A percentile compares a stretch with the other conserved stretches of the same genome.
phyloP scores from a whole-genome alignment of 2,888 invertebrate species.

The Nasonovia ribisnigri region DNA sequence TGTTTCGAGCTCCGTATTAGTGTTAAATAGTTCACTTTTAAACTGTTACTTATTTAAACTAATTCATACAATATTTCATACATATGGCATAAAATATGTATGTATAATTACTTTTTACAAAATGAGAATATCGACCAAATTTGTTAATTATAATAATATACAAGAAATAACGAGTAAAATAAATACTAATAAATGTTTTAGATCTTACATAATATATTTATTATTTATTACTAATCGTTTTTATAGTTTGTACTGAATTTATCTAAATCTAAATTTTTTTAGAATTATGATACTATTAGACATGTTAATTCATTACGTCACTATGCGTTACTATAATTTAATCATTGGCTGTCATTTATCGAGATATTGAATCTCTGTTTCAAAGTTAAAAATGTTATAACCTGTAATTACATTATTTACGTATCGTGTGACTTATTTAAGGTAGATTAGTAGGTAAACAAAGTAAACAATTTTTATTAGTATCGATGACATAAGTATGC shows the following conservation, averaged over 20 bases:
- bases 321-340: neutral
- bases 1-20: neutral
- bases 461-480: neutral
- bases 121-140: neutral
- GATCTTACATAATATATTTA: neutral
- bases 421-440: neutral
- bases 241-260: neutral
- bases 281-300: neutral
- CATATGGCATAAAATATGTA: neutral
- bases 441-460: neutral
- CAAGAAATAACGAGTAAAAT: neutral
- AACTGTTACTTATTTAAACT: neutral
- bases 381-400: neutral
- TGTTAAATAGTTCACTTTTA: neutral
- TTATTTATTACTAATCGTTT: neutral
- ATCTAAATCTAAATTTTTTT: neutral
- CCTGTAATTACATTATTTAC: neutral
- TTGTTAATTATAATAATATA: neutral
- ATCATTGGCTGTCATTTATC: neutral
- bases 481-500: neutral
- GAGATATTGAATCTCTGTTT: neutral
- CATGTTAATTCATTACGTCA: neutral
- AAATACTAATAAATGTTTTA: neutral
- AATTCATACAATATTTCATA: neutral
- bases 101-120: neutral